Percentiles rank a stretch among this genome's conserved stretches.
Evolutionary conservation across 1,140 invertebrate genomes (phyloP).

Genomic region (Monomorium pharaonis): DNA sequence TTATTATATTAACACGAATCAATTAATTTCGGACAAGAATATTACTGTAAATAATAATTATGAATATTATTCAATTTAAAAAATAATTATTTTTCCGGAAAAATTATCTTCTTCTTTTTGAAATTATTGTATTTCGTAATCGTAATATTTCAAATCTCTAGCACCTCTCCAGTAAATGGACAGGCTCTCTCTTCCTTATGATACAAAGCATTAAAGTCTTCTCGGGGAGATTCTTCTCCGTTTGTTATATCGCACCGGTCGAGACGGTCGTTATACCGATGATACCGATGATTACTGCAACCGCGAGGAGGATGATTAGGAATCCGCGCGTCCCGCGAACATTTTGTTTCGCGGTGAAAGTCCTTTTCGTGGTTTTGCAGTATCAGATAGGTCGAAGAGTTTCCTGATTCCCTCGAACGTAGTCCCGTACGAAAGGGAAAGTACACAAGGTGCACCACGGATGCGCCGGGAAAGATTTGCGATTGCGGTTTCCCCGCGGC

Average conservation of each 20-base stretch:
- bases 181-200: conserved; percentile 36
- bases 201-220: conserved; percentile 66
- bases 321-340: not conserved
- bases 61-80: not conserved
- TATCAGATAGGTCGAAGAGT: not conserved
- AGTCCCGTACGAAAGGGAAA: conserved; percentile 38
- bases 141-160: not conserved
- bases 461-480: conserved; percentile 35
- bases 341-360: conserved; percentile 62
- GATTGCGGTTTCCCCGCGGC: conserved; percentile 42
- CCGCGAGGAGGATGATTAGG: conserved; percentile 33
- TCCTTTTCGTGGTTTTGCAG: conserved; percentile 21
- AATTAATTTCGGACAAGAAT: not conserved
- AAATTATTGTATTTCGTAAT: not conserved
- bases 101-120: not conserved
- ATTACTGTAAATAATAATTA: not conserved
- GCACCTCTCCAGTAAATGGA: not conserved
- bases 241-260: conserved; percentile 44
- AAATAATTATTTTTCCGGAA: not conserved
- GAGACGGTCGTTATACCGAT: conserved; percentile 49
- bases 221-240: conserved; percentile 45
- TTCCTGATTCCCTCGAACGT: conserved; percentile 16
- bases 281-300: conserved; percentile 63
- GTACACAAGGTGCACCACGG: conserved; percentile 4
- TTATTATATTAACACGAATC: not conserved